These are phyloP conservation scores for Alentia gelatinosa DNA, from an alignment of 2,888 invertebrate genomes.

Conservation along the genomic window DNA sequence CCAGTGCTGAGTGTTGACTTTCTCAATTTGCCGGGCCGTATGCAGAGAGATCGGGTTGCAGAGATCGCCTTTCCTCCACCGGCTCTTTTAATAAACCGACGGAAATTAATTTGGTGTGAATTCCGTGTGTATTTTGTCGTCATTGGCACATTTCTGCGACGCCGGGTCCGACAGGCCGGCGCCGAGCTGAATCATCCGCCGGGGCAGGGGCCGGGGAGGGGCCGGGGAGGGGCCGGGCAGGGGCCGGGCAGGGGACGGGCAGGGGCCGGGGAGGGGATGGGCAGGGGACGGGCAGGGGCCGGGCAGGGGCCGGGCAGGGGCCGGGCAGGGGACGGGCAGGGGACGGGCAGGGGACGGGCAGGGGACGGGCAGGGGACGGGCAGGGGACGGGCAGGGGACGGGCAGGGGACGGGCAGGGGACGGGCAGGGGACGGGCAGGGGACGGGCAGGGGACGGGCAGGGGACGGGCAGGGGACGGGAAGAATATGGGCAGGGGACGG, in stretches of 20 bases:
- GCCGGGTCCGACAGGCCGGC: neutral
- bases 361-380: too few relatives aligned
- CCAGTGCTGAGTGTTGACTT: neutral
- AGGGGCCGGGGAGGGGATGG: neutral
- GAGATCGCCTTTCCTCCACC: neutral
- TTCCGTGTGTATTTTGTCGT: conserved; percentile 48
- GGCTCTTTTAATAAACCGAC: conserved; percentile 45
- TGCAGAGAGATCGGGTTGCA: neutral
- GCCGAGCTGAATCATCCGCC: neutral
- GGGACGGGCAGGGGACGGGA: too few relatives aligned
- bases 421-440: too few relatives aligned
- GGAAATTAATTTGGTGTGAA: conserved; percentile 53
- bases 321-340: too few relatives aligned
- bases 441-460: too few relatives aligned
- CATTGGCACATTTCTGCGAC: conserved; percentile 42
- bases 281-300: too few relatives aligned
- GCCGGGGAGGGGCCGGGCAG: neutral
- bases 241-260: neutral
- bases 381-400: too few relatives aligned
- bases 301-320: too few relatives aligned
- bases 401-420: too few relatives aligned
- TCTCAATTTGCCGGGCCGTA: conserved; percentile 4
- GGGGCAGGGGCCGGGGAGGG: neutral
- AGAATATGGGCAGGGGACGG: too few relatives aligned
- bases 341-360: too few relatives aligned